Evolutionary conservation across 2,888 invertebrate genomes (phyloP), one percentile per base, ranked within the genome.

Genomic region (Zelleria hepariella): DNA sequence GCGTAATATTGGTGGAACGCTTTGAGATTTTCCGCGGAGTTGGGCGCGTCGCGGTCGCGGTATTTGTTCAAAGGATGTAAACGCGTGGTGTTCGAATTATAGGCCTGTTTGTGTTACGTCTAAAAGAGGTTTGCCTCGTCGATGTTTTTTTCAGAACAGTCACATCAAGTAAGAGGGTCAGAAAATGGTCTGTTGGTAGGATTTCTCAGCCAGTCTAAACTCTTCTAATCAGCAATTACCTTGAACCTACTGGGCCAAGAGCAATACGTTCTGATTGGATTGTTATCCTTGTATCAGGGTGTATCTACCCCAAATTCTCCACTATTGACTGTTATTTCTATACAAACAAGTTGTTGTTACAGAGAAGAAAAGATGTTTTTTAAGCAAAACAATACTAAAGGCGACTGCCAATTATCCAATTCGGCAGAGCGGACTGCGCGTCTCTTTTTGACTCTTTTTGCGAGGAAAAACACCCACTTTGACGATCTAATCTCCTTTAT

Each of bases 1-100:
- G 74, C 74, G 77, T 77, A 75, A 77, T 80, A 79, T 79, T 78
- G 74, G 70, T 69, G 70, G 24, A 59, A 69, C 68, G 68, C 74
- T 76, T 74, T 72, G 72, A 74, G 74, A 74, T 79, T 77, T 72
- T 53, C 32, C 47, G n/a, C 58, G 27, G 24, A 27, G 23, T 18
- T 47, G 15, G 15, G 27, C 57, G 57, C 57, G 21, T 21, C 5
- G 57, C 7, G 8, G 21, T 23, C 23, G 15, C 7, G 48, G 24
- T 20, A 56, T 56, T 57, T 57, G 55, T 55, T 42, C 21, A 27
- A 27, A 24, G 27, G 32, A 23, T 57, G 27, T 3, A 56, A 5
- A 32, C 58, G 57, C 51, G 18, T 62, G 63, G 24, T 57, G 58
- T 49, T n/a, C 61, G 63, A 25, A 24, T 61, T 62, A 65, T 59